phyloP scores from a whole-genome alignment of 2,113 vertebrate species.

The Heterocephalus glaber region DNA sequence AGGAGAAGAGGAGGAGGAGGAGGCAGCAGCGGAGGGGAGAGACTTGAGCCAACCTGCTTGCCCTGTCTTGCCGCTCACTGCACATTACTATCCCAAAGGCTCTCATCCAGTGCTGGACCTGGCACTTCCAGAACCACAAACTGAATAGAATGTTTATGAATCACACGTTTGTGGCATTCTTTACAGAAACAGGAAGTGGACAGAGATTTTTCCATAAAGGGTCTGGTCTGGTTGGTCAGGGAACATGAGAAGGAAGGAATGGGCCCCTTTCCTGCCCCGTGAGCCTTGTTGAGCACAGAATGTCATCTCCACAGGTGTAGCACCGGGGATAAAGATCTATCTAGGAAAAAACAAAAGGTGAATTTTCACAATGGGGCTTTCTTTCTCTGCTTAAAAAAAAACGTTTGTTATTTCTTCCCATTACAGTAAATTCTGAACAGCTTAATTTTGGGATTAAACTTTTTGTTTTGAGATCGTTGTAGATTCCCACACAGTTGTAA shows the following conservation, averaged over 20 bases:
- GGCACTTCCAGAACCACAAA: neutral
- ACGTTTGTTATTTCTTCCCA: neutral
- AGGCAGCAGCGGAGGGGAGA: neutral
- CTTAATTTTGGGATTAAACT: neutral
- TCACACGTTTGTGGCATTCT: neutral
- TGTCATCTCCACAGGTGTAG: neutral
- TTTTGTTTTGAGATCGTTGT: neutral
- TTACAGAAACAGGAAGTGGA: neutral
- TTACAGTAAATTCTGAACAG: neutral
- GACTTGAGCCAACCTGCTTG: too few species aligned
- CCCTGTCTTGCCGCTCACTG: neutral
- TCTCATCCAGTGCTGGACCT: too few species aligned
- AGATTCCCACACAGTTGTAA: neutral
- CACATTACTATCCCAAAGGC: neutral
- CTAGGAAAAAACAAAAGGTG: neutral
- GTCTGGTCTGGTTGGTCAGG: neutral
- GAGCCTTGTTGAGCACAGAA: neutral
- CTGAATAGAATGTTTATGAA: neutral
- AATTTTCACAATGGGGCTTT: neutral
- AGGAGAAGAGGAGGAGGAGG: neutral
- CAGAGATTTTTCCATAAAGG: neutral
- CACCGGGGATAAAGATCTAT: neutral
- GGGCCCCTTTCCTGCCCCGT: neutral
- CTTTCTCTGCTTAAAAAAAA: neutral
- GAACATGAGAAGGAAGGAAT: neutral